Percentiles rank a stretch among this genome's conserved stretches.
phyloP scores from a whole-genome alignment of 2,888 invertebrate species.

The Sinotaia quadrata region DNA sequence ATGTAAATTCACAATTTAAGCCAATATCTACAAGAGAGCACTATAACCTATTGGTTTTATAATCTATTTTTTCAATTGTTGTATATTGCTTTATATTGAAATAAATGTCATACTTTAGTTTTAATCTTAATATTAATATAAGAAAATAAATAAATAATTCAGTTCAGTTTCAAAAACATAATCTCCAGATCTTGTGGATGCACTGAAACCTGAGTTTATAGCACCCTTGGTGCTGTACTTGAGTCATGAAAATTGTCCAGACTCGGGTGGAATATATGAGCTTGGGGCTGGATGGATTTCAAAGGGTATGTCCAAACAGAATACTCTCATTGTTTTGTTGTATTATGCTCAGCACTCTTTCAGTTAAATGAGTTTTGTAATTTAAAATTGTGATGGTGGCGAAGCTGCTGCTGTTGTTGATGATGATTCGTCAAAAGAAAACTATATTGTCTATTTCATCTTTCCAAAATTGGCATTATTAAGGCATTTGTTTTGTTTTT shows the following conservation, averaged over 20 bases:
- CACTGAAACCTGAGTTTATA: slow-evolving; percentile 89
- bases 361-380: too few species aligned
- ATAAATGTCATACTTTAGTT: too few species aligned
- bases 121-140: too few species aligned
- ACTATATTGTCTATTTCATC: too few species aligned
- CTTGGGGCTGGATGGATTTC: slow-evolving; percentile 75
- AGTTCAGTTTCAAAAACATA: too few species aligned
- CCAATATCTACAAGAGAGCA: neutral
- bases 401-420: too few species aligned
- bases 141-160: too few species aligned
- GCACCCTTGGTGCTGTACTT: slow-evolving; percentile 92
- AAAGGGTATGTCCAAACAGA: slow-evolving; percentile 72
- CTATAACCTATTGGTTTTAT: neutral
- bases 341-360: slow-evolving; percentile 15
- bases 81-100: neutral
- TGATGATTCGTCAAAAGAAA: too few species aligned
- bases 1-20: neutral
- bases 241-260: slow-evolving; percentile 90
- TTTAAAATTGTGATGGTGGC: too few species aligned
- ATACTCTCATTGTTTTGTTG: neutral
- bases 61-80: neutral
- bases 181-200: slow-evolving; percentile 84
- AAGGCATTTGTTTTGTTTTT: too few species aligned
- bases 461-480: too few species aligned
- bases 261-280: slow-evolving; percentile 77